Conservation (phyloP, 2,113 vertebrate genomes). For the Pogonocichla stellata region DNA sequence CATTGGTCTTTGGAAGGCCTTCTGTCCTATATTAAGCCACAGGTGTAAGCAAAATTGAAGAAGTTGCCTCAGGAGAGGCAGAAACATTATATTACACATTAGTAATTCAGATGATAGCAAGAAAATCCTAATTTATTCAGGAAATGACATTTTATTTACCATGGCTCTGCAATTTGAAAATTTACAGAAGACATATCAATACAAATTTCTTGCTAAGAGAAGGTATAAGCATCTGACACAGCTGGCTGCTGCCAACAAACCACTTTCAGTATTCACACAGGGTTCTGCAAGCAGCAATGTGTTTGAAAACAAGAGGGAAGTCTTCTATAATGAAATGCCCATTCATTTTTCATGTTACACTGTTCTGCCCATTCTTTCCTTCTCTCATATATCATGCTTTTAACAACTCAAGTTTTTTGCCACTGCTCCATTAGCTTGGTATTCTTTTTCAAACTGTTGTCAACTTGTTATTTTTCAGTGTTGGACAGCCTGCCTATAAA, state of each 20-base stretch:
- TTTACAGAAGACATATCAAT: conserved; percentile 56
- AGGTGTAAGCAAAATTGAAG: conserved; percentile 61
- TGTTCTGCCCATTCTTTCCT: conserved; percentile 16
- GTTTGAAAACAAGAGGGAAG: conserved; percentile 16
- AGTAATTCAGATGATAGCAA: conserved; percentile 59
- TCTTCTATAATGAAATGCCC: conserved; percentile 45
- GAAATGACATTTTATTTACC: conserved; percentile 78
- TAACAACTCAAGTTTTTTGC: conserved; percentile 50
- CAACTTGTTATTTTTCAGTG: conserved; percentile 34
- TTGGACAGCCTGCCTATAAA: conserved; percentile 28
- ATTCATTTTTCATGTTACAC: conserved; percentile 48
- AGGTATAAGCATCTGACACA: conserved; percentile 43
- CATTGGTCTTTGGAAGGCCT: not conserved
- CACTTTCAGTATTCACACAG: conserved; percentile 5
- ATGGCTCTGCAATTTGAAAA: conserved; percentile 70
- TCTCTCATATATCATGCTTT: conserved; percentile 52
- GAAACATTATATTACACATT: conserved; percentile 52
- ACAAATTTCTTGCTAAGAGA: conserved; percentile 55
- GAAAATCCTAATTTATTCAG: conserved; percentile 77
- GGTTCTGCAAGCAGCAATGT: not conserved
- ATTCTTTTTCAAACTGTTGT: conserved; percentile 51
- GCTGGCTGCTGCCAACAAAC: conserved; percentile 48
- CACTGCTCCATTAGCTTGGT: conserved; percentile 43
- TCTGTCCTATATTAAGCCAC: conserved; percentile 59
- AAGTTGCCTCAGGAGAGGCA: conserved; percentile 48